Evolutionary conservation across 1,140 invertebrate genomes (phyloP).

Genomic region (Chymomyza costata): DNA sequence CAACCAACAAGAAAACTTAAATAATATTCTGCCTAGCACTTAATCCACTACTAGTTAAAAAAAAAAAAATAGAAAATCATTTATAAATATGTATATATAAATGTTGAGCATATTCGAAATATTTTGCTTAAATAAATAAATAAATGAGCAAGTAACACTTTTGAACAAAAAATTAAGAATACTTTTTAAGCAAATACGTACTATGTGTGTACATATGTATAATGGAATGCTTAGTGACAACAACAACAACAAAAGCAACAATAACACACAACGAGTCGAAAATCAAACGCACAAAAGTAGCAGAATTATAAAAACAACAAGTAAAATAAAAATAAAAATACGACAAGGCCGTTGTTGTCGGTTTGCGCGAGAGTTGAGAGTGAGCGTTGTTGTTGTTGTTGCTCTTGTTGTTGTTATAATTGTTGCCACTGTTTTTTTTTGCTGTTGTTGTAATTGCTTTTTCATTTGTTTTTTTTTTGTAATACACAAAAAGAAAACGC

Average conservation of each 20-base stretch:
- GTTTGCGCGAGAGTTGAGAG: not conserved
- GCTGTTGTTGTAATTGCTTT: slow-evolving; percentile 1
- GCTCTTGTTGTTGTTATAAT: no score
- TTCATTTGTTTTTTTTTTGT: slow-evolving; percentile 2
- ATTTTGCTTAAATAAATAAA: no score
- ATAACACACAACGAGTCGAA: slow-evolving; percentile 2
- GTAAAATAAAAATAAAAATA: not conserved
- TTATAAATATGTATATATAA: no score
- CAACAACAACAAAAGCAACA: slow-evolving; percentile 5
- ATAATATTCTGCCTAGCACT: no score
- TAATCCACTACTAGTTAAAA: no score
- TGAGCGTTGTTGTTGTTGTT: slow-evolving; percentile 15
- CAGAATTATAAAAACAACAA: not conserved
- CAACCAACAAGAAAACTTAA: slow-evolving; percentile 35
- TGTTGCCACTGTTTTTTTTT: slow-evolving; percentile 11
- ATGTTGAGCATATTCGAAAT: no score
- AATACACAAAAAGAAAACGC: no score
- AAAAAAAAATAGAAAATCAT: no score
- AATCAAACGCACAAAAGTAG: slow-evolving; percentile 6
- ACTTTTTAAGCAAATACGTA: no score
- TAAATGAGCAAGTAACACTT: no score
- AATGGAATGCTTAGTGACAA: slow-evolving; percentile 3
- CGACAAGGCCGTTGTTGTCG: slow-evolving; percentile 33
- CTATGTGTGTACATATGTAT: slow-evolving; percentile 10
- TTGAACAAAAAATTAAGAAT: no score